Evolutionary conservation across 2,113 vertebrate genomes (phyloP).

Genomic region (Osmerus eperlanus): DNA sequence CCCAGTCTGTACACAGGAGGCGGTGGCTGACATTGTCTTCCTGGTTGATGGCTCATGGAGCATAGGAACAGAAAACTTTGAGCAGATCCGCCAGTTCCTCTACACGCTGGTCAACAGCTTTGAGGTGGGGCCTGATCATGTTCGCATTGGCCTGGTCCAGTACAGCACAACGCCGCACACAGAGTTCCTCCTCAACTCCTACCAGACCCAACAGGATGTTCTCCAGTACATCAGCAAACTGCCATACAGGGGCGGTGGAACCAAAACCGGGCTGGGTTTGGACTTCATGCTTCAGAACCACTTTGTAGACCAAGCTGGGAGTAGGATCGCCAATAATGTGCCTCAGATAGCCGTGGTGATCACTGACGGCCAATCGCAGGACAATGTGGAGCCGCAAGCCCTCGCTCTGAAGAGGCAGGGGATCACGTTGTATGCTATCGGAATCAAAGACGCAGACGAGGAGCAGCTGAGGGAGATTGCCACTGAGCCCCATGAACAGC

Average conservation of each 20-base stretch:
- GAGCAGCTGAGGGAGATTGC: conserved; percentile 70
- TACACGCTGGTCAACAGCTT: conserved; percentile 80
- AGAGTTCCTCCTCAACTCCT: conserved; percentile 85
- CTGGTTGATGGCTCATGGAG: conserved; percentile 90
- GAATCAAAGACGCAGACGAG: conserved; percentile 77
- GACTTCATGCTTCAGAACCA: conserved; percentile 78
- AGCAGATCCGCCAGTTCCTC: conserved; percentile 83
- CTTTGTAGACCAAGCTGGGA: conserved; percentile 78
- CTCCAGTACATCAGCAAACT: conserved; percentile 76
- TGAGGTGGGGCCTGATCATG: conserved; percentile 74
- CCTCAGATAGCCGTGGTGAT: conserved; percentile 79
- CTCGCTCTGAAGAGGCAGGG: conserved; percentile 63
- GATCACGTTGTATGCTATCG: conserved; percentile 78
- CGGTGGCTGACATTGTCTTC: conserved; percentile 89
- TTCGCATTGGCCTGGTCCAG: conserved; percentile 84
- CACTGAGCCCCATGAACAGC: conserved; percentile 56
- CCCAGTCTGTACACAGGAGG: conserved; percentile 81
- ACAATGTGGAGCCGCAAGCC: conserved; percentile 67
- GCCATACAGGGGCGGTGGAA: conserved; percentile 76
- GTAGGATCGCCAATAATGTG: conserved; percentile 73
- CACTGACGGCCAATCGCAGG: conserved; percentile 68
- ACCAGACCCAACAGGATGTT: conserved; percentile 66
- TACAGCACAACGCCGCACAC: conserved; percentile 79
- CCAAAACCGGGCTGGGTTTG: conserved; percentile 78
- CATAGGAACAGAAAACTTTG: conserved; percentile 81